Conservation (phyloP, 1,140 invertebrate species). For the Rhyzopertha dominica region DNA sequence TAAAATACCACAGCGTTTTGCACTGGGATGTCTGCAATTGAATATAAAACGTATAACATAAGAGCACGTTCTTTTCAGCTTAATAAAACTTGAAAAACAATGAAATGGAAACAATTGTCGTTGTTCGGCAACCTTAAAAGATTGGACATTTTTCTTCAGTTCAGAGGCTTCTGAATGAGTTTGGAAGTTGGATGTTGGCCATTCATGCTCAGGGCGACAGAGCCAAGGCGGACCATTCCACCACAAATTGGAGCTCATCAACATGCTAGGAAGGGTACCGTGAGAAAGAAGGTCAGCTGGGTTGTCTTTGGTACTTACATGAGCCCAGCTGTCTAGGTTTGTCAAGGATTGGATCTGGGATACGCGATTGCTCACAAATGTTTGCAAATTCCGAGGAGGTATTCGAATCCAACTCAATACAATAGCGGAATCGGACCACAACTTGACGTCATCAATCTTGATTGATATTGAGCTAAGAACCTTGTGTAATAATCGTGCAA, state of each 20-base stretch:
- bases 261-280: not conserved
- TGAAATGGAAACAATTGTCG: not conserved
- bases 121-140: not conserved
- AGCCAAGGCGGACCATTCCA: not conserved
- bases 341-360: too few species aligned
- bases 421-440: not conserved
- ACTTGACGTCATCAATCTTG: not conserved
- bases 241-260: too few species aligned
- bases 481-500: constrained; percentile 16
- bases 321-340: too few species aligned
- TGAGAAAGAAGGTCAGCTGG: too few species aligned
- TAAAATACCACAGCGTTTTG: not conserved
- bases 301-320: too few species aligned
- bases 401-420: not conserved
- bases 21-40: not conserved
- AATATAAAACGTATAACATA: not conserved
- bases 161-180: not conserved
- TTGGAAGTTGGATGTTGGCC: not conserved
- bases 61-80: not conserved
- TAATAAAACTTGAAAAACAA: not conserved
- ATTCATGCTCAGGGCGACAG: not conserved
- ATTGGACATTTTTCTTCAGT: not conserved
- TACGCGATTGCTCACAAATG: constrained; percentile 3
- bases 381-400: not conserved
- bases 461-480: not conserved